phyloP scores from a whole-genome alignment of 2,797 vertebrate genomes.

The Oryzias dopingdopingensis region DNA sequence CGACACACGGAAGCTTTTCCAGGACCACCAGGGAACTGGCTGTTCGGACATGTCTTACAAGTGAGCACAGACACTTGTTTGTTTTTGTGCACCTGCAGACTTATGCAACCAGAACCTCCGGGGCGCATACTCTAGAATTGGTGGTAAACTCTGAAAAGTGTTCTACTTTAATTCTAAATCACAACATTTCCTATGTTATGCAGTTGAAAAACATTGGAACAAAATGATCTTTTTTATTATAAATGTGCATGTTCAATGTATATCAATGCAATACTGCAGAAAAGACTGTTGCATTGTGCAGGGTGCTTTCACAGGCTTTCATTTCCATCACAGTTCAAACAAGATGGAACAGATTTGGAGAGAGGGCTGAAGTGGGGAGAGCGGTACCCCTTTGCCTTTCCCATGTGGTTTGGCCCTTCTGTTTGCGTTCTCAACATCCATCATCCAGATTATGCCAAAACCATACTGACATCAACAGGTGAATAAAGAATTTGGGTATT shows the following conservation, averaged over 20 bases:
- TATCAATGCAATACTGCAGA: too few species aligned
- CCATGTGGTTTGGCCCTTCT: slow-evolving; percentile 81
- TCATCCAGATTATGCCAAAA: slow-evolving; percentile 88
- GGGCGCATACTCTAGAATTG: too few species aligned
- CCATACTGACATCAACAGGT: slow-evolving; percentile 80
- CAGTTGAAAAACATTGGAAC: too few species aligned
- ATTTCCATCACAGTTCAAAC: slow-evolving; percentile 62
- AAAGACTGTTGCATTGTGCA: too few species aligned
- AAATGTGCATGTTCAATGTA: too few species aligned
- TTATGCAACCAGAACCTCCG: too few species aligned
- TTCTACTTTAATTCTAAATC: too few species aligned
- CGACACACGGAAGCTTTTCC: slow-evolving; percentile 37
- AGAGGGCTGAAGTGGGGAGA: slow-evolving; percentile 50
- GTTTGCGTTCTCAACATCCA: slow-evolving; percentile 71
- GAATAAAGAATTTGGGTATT: slow-evolving; percentile 9
- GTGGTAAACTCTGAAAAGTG: too few species aligned
- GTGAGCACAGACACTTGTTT: slow-evolving; percentile 34
- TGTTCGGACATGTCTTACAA: slow-evolving; percentile 64
- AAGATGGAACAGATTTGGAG: slow-evolving; percentile 68
- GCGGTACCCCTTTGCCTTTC: slow-evolving; percentile 79
- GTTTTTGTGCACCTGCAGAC: not conserved
- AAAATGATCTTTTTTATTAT: too few species aligned
- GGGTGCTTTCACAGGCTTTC: not conserved
- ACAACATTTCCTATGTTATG: too few species aligned
- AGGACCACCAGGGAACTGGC: slow-evolving; percentile 71